Conservation (phyloP, 2,113 vertebrate species). For the Spea multiplicata region DNA sequence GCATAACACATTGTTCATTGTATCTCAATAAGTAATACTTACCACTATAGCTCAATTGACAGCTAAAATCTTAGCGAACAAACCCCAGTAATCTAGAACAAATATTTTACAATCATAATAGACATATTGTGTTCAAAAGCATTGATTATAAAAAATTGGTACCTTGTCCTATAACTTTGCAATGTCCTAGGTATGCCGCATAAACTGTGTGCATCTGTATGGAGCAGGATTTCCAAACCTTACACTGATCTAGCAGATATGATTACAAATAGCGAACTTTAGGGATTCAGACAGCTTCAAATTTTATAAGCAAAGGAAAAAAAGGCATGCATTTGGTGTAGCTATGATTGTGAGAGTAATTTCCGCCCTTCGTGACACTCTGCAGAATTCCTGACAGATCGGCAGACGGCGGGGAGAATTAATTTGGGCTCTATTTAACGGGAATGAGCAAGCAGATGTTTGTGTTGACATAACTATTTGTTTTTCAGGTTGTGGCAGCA, state of each 20-base stretch:
- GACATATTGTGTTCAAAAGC: no score
- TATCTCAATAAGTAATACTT: no score
- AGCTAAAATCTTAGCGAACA: no score
- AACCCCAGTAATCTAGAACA: no score
- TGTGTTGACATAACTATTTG: constrained; percentile 46
- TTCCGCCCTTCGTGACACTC: constrained; percentile 28
- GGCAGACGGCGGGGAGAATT: constrained; percentile 44
- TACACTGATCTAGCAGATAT: not conserved
- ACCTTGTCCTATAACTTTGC: no score
- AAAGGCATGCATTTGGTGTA: constrained; percentile 23
- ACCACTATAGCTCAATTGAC: no score
- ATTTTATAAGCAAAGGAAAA: not conserved
- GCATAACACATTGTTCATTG: no score
- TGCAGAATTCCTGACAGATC: constrained; percentile 39
- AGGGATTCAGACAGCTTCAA: not conserved
- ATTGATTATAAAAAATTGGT: no score
- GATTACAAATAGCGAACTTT: not conserved
- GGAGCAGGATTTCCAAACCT: no score
- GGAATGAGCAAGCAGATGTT: constrained; percentile 43
- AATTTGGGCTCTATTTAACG: constrained; percentile 44
- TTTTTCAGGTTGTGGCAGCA: constrained; percentile 37
- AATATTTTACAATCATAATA: no score
- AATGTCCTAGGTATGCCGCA: no score
- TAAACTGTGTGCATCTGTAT: no score
- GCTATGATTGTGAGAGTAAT: constrained; percentile 18